phyloP scores from a whole-genome alignment of 2,113 vertebrate species.

The Athene noctua region DNA sequence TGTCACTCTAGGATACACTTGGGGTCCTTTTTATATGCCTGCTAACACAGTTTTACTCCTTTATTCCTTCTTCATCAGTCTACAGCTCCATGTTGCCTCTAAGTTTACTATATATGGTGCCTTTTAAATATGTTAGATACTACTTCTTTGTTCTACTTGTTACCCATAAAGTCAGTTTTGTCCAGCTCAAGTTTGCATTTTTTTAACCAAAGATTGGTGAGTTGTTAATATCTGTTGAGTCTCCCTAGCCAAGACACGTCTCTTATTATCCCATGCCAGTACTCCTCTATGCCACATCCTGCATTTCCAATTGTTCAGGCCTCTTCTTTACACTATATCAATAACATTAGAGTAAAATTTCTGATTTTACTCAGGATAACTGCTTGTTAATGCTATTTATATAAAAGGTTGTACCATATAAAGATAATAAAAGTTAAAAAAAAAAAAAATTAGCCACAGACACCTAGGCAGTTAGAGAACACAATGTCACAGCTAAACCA shows the following conservation, averaged over 20 bases:
- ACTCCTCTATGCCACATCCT: not conserved
- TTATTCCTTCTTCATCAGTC: not conserved
- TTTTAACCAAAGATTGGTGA: not conserved
- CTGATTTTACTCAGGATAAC: not conserved
- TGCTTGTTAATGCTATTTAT: not conserved
- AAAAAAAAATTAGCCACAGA: not conserved
- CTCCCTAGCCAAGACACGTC: not conserved
- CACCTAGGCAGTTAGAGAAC: not conserved
- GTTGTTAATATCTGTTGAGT: not conserved
- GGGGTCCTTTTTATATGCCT: not conserved
- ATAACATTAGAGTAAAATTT: not conserved
- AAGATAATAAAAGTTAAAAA: not conserved
- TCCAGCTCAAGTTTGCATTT: not conserved
- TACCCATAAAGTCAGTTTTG: not conserved
- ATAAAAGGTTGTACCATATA: not conserved
- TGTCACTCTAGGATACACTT: not conserved
- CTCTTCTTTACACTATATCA: not conserved
- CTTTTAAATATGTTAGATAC: not conserved
- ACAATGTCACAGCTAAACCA: not conserved
- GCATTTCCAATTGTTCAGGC: not conserved
- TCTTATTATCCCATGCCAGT: not conserved
- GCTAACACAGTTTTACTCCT: not conserved
- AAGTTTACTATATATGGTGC: not conserved
- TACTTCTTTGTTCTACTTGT: not conserved
- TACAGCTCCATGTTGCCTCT: not conserved